phyloP scores from a whole-genome alignment of 2,888 invertebrate genomes.

The Drosophila hamatofila region DNA sequence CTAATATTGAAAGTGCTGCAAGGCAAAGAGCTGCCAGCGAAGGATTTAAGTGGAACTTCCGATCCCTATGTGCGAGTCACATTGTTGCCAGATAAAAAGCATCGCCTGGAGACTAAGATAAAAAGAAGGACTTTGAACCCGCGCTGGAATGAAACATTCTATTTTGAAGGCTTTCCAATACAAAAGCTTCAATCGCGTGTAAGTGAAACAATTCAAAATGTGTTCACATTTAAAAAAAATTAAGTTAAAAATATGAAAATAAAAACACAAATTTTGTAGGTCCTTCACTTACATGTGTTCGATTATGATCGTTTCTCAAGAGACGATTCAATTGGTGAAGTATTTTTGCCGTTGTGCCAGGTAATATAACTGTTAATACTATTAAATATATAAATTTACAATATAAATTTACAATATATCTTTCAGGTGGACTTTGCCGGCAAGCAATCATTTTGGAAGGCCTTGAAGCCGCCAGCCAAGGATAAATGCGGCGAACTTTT shows the following conservation, averaged over 20 bases:
- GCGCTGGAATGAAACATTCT: slow-evolving; percentile 97
- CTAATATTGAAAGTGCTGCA: slow-evolving; percentile 95
- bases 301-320: slow-evolving; percentile 97
- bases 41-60: slow-evolving; percentile 95
- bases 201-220: slow-evolving; percentile 41
- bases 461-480: slow-evolving; percentile 95
- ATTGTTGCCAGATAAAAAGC: slow-evolving; percentile 95
- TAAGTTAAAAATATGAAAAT: not conserved
- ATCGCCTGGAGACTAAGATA: slow-evolving; percentile 96
- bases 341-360: slow-evolving; percentile 96
- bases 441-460: slow-evolving; percentile 98
- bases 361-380: slow-evolving; percentile 78
- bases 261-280: slow-evolving; percentile 83
- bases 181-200: slow-evolving; percentile 96
- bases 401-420: no score
- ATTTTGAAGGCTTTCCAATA: slow-evolving; percentile 97
- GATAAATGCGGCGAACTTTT: slow-evolving; percentile 97
- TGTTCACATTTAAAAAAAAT: not conserved
- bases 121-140: slow-evolving; percentile 96
- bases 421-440: slow-evolving; percentile 90
- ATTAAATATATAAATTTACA: no score
- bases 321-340: slow-evolving; percentile 97
- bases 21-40: slow-evolving; percentile 97
- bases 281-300: slow-evolving; percentile 96
- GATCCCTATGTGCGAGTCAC: slow-evolving; percentile 97